These are phyloP conservation scores for Nesospiza acunhae DNA, from an alignment of 2,113 vertebrate species.

Conservation along the genomic window DNA sequence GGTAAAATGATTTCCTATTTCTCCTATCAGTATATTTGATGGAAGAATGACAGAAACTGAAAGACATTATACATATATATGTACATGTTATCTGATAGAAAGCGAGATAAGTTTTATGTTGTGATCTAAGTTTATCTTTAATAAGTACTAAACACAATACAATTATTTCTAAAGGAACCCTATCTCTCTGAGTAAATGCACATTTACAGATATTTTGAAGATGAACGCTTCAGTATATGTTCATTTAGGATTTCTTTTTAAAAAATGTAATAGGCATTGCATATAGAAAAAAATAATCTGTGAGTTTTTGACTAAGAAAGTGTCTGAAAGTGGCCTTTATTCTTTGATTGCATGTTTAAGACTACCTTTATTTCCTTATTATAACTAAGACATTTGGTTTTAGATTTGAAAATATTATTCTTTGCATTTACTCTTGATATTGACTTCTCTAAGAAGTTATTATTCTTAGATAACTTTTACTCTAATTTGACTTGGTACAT, in stretches of 20 bases:
- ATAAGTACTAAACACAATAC: neutral
- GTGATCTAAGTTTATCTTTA: neutral
- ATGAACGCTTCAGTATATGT: neutral
- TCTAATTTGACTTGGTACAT: neutral
- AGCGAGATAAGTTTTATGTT: neutral
- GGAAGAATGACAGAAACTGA: neutral
- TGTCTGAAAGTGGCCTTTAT: neutral
- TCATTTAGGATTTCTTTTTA: neutral
- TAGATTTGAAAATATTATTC: neutral
- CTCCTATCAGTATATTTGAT: neutral
- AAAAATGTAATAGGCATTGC: neutral
- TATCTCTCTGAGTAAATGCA: neutral
- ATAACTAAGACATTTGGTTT: neutral
- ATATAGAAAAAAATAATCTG: neutral
- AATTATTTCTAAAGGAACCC: neutral
- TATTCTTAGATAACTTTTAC: neutral
- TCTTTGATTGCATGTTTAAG: neutral
- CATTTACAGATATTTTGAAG: neutral
- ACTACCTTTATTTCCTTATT: neutral
- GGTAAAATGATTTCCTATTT: neutral
- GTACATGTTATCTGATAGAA: neutral
- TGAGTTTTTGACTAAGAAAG: neutral
- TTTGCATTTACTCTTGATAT: neutral
- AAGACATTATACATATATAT: neutral
- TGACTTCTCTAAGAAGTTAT: neutral